A percentile compares a stretch with the other conserved stretches of the same genome.
phyloP scores from a whole-genome alignment of 2,888 invertebrate species.

The Cryptus armator region DNA sequence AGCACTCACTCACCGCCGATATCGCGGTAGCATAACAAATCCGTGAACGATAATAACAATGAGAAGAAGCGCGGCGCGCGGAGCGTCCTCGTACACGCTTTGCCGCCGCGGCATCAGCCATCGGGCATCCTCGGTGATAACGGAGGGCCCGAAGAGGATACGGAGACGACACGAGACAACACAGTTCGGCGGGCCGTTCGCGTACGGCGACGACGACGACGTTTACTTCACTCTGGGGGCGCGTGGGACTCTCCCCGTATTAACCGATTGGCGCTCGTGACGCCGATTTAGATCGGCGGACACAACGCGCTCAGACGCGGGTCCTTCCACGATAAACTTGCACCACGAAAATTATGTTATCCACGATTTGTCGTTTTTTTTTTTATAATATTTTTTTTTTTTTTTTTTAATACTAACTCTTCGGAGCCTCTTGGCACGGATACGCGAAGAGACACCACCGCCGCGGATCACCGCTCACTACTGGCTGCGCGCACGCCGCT shows the following conservation, averaged over 20 bases:
- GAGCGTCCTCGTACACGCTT: constrained; percentile 90
- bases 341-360: constrained; percentile 48
- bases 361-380: constrained; percentile 46
- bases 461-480: constrained; percentile 74
- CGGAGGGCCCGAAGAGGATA: constrained; percentile 48
- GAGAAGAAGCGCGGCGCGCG: constrained; percentile 79
- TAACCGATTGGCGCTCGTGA: constrained; percentile 72
- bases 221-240: constrained; percentile 50
- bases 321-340: constrained; percentile 66
- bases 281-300: constrained; percentile 71
- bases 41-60: constrained; percentile 76
- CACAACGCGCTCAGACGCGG: constrained; percentile 71
- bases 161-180: constrained; percentile 28
- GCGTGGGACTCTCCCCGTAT: constrained; percentile 64
- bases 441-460: constrained; percentile 67
- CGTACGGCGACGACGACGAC: constrained; percentile 55
- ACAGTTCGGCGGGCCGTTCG: constrained; percentile 36
- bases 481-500: constrained; percentile 84
- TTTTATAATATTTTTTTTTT: neutral
- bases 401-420: constrained; percentile 33
- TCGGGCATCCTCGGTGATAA: constrained; percentile 90
- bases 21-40: constrained; percentile 66
- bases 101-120: constrained; percentile 91
- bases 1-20: constrained; percentile 66
- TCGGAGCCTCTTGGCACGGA: constrained; percentile 30